A percentile compares a stretch with the other conserved stretches of the same genome.
Evolutionary conservation across 2,113 vertebrate genomes (phyloP).

Genomic region (Indicator maculatus): DNA sequence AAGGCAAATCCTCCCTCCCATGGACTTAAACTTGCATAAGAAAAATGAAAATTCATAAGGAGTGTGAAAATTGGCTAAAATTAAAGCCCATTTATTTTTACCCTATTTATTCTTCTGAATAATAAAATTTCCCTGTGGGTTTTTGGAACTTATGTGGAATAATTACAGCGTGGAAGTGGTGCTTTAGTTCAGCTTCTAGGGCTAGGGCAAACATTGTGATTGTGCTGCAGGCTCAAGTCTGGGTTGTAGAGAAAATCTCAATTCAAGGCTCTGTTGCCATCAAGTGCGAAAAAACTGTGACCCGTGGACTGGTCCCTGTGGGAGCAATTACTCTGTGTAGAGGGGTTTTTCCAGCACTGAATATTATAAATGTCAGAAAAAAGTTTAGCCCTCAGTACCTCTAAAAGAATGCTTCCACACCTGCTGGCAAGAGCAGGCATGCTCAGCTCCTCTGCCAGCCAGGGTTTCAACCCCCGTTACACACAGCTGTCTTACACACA

Average conservation of each 20-base stretch:
- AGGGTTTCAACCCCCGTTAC: background rate
- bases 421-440: conserved; percentile 46
- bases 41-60: conserved; percentile 71
- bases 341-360: conserved; percentile 69
- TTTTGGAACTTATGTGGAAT: conserved; percentile 48
- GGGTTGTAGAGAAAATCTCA: conserved; percentile 66
- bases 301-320: conserved; percentile 84
- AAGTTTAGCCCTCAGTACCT: conserved; percentile 78
- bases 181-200: conserved; percentile 13
- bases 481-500: background rate
- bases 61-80: conserved; percentile 65
- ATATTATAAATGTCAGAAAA: conserved; percentile 83
- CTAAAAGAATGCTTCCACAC: conserved; percentile 68
- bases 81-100: conserved; percentile 67
- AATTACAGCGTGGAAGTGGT: conserved; percentile 33
- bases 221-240: conserved; percentile 61
- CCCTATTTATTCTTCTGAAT: conserved; percentile 42
- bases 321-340: conserved; percentile 89
- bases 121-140: conserved; percentile 35
- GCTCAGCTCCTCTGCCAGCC: background rate
- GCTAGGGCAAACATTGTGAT: conserved; percentile 57
- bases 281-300: conserved; percentile 77
- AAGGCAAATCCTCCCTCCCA: conserved; percentile 56
- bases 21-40: conserved; percentile 50
- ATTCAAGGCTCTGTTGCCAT: conserved; percentile 74